These are phyloP conservation scores for Remorina albescens DNA, from an alignment of 2,797 vertebrate species.

Conservation along the genomic window DNA sequence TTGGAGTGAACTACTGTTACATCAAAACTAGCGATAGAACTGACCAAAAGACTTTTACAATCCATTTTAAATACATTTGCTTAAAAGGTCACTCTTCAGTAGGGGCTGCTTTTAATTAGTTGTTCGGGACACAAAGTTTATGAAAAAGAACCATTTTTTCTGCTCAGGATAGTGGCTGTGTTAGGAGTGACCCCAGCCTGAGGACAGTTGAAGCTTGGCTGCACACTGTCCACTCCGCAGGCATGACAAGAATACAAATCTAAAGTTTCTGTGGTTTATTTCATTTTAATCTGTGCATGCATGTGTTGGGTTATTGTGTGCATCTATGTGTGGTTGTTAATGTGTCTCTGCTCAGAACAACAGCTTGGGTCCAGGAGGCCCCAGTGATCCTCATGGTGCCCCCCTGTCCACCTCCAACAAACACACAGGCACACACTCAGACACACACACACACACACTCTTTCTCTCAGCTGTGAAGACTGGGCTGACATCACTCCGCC, in stretches of 20 bases:
- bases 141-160: conserved; percentile 28
- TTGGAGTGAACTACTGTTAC: no score
- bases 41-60: background rate
- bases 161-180: background rate
- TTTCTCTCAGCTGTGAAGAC: conserved; percentile 64
- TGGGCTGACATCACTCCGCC: conserved; percentile 68
- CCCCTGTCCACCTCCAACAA: conserved; percentile 48
- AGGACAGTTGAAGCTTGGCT: conserved; percentile 33
- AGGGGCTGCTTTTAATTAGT: background rate
- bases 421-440: conserved; percentile 29
- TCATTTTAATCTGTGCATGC: conserved; percentile 10
- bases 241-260: background rate
- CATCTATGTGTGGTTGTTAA: conserved; percentile 9
- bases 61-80: background rate
- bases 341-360: conserved; percentile 50
- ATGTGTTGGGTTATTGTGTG: background rate
- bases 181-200: conserved; percentile 30
- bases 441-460: conserved; percentile 22
- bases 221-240: conserved; percentile 1
- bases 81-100: background rate
- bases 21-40: background rate
- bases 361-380: conserved; percentile 76
- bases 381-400: conserved; percentile 70
- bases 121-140: background rate
- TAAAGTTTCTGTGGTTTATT: conserved; percentile 11